Percentiles rank a stretch among this genome's conserved stretches.
These are phyloP conservation scores for Nemurella pictetii DNA, from an alignment of 2,888 invertebrate genomes.

Conservation along the genomic window DNA sequence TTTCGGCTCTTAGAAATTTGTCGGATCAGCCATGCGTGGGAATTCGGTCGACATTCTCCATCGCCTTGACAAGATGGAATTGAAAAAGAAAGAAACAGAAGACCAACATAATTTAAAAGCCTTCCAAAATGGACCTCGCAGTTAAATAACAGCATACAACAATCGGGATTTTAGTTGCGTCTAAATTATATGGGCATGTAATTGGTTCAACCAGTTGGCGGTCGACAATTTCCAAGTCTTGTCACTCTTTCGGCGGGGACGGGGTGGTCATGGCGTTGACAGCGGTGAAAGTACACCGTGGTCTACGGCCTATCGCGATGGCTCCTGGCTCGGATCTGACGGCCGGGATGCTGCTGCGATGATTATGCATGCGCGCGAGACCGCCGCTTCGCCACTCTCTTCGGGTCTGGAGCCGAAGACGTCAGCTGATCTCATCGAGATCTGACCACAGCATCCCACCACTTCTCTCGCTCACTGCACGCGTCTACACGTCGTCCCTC, in stretches of 20 bases:
- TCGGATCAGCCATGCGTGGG: conserved; percentile 18
- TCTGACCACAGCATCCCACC: not conserved
- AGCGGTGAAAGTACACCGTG: not conserved
- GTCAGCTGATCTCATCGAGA: not conserved
- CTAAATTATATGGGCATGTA: not conserved
- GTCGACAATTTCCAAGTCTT: not conserved
- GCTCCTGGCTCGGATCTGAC: not conserved
- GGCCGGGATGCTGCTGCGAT: not conserved
- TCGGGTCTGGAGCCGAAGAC: conserved; percentile 1
- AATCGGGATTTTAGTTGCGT: not conserved
- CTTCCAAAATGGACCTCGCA: conserved; percentile 6
- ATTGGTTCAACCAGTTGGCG: not conserved
- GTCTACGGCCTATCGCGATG: not conserved
- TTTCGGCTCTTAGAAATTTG: not conserved
- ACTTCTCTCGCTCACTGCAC: not conserved
- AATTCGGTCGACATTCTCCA: not conserved
- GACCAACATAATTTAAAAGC: not conserved
- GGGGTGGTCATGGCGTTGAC: not conserved
- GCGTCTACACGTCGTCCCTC: too few species aligned
- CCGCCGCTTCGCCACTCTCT: not conserved
- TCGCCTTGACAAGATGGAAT: conserved; percentile 21
- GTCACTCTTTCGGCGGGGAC: not conserved
- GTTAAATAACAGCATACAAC: not conserved
- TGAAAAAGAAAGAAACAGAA: not conserved
- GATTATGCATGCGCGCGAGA: not conserved